Percentiles rank a stretch among this genome's conserved stretches.
Evolutionary conservation across 2,113 vertebrate species (phyloP).

Genomic region (Albula glossodonta): DNA sequence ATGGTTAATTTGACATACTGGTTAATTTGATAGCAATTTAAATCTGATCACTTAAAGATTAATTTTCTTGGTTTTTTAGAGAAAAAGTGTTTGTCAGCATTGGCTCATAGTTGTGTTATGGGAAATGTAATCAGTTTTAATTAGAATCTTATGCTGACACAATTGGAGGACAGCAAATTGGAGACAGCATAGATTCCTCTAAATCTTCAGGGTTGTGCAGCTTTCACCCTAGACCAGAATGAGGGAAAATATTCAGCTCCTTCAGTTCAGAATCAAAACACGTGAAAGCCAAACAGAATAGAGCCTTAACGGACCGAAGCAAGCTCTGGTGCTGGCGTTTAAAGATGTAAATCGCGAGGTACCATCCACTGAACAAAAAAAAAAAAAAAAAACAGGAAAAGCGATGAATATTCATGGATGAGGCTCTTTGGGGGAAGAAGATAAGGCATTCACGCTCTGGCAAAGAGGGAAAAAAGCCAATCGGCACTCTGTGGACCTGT

Average conservation of each 20-base stretch:
- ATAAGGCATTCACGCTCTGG: constrained; percentile 65
- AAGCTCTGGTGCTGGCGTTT: neutral
- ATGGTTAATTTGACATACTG: neutral
- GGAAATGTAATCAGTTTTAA: neutral
- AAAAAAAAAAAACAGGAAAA: constrained; percentile 49
- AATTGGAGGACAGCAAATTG: neutral
- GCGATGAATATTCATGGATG: constrained; percentile 66
- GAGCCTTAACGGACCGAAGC: neutral
- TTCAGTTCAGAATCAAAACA: neutral
- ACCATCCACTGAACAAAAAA: constrained; percentile 53
- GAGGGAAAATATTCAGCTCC: neutral
- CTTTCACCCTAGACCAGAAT: neutral
- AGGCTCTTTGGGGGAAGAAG: constrained; percentile 52
- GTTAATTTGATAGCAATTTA: neutral
- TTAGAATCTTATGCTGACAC: neutral
- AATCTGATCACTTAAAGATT: neutral
- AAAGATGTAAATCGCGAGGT: constrained; percentile 41
- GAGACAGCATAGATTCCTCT: neutral
- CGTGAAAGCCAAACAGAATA: neutral
- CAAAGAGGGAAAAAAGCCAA: constrained; percentile 35
- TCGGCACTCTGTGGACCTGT: constrained; percentile 54
- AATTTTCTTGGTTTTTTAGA: neutral
- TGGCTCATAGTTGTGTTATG: neutral
- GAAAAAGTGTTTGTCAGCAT: neutral
- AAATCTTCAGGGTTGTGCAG: neutral